Conservation (phyloP, 2,113 vertebrate genomes). For the Neomonachus schauinslandi region DNA sequence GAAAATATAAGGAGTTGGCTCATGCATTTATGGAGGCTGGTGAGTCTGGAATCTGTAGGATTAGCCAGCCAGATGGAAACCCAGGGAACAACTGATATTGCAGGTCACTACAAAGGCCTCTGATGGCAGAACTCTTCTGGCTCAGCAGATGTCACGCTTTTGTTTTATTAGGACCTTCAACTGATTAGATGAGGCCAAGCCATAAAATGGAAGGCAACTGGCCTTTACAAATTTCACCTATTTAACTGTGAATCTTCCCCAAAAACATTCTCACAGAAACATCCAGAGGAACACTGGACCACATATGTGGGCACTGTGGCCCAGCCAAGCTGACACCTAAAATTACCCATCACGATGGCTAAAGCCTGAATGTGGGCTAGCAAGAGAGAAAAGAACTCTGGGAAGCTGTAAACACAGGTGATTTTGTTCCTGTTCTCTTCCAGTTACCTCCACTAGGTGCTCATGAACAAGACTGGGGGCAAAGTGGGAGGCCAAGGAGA, state of each 20-base stretch:
- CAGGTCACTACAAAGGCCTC: not conserved
- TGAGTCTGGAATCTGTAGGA: not conserved
- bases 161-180: not conserved
- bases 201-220: not conserved
- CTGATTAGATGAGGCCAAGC: not conserved
- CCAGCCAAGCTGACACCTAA: not conserved
- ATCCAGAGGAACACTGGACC: not conserved
- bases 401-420: not conserved
- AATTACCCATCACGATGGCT: not conserved
- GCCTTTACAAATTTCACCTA: not conserved
- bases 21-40: not conserved
- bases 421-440: not conserved
- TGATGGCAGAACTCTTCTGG: not conserved
- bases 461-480: not conserved
- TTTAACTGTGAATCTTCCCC: not conserved
- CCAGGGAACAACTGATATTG: not conserved
- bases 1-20: not conserved
- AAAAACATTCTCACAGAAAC: not conserved
- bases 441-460: not conserved
- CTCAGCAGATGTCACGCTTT: not conserved
- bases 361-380: not conserved
- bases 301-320: not conserved
- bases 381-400: too few species aligned
- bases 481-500: not conserved
- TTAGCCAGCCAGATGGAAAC: not conserved